Conservation (phyloP, 2,797 vertebrate genomes). For the Chaunax sp. region DNA sequence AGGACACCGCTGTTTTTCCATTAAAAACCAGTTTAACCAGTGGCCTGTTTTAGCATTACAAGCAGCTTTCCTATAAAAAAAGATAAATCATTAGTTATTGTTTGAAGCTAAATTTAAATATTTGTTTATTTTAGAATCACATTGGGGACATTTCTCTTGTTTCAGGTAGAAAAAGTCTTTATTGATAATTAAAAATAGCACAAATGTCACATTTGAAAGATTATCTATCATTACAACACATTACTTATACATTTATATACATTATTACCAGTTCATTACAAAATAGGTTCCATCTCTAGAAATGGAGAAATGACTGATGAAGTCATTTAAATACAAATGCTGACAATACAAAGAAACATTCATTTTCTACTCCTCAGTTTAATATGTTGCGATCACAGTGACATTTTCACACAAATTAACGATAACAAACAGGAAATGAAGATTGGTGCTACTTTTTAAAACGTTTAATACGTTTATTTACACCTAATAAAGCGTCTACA, state of each 20-base stretch:
- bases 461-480: conserved; percentile 2
- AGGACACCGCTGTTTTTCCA: background rate
- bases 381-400: conserved; percentile 8
- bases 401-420: conserved; percentile 19
- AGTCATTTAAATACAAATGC: no score
- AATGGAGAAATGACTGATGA: conserved; percentile 16
- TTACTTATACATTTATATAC: conserved; percentile 66
- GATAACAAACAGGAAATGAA: conserved; percentile 7
- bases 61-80: no score
- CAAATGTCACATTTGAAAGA: conserved; percentile 52
- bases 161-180: conserved; percentile 77
- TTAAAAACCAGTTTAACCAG: no score
- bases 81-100: no score
- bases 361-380: no score
- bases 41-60: no score
- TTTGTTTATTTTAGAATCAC: background rate
- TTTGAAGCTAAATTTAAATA: no score
- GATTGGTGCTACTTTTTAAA: conserved; percentile 30
- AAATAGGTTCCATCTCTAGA: conserved; percentile 33
- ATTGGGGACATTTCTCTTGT: conserved; percentile 4
- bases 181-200: conserved; percentile 72
- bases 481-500: conserved; percentile 10
- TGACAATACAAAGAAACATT: no score
- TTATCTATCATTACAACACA: conserved; percentile 49
- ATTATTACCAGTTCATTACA: conserved; percentile 64